Base-by-base conservation (phyloP, 2,113 vertebrate species). In the Phocoena phocoena region DNA sequence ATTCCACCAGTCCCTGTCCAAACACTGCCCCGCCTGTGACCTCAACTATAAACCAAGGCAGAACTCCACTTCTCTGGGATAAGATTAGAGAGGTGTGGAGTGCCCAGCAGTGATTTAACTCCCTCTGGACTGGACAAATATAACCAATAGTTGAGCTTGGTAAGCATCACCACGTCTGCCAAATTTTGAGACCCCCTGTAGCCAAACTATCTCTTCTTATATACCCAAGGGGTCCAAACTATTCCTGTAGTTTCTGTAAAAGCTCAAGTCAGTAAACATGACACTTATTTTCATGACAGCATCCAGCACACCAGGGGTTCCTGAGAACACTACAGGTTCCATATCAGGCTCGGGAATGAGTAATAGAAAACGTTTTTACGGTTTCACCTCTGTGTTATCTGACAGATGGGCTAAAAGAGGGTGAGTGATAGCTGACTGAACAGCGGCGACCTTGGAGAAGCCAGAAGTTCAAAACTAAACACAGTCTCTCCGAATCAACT, bases 1-100 rank as follows among this genome's bases (percentile, higher is more conserved):
- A 93, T 92, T 77, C 90, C 97, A 90, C 79, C 87, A 70, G 93
- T 77, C 92, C 74, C 90, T 74, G 47, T 92, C 87, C 70, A 97
- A 97, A 88, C 87, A 53, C 17, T 93, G 92, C 84, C 95, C 89
- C 0, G 55, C 0, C 0, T 17, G 50, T 97, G 96, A 97, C 97
- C 97, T 97, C 89, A 82, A 81, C 76, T 96, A 83, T 96, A 97
- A 96, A 98, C 93, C 81, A 96, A 96, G 97, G 95, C 95, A 96
- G 82, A 77, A 47, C 79, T 92, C 93, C 55, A 77, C 88, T 96
- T 67, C 41, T 84, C 63, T 15, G 28, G 96, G 97, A 93, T 97
- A 98, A 98, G 97, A 98, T 97, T 98, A 98, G 83, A 90, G 79
- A 93, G 67, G 53, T 23, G 21, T 50, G n/a, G 26, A 96, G 87